Evolutionary conservation across 2,113 vertebrate genomes (phyloP).

Genomic region (Polypterus senegalus): DNA sequence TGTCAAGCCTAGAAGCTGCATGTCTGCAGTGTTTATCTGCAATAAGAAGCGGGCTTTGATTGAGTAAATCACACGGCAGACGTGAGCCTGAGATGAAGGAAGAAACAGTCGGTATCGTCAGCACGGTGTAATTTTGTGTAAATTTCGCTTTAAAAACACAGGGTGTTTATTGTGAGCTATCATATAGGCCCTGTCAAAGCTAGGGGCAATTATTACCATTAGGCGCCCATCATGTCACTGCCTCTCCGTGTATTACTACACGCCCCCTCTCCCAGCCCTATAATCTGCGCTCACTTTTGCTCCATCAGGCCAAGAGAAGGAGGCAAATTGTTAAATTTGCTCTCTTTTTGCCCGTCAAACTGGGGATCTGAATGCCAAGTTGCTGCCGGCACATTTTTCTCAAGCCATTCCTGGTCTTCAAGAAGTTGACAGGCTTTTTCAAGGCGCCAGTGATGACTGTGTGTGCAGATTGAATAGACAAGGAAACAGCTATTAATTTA

Average conservation of each 20-base stretch:
- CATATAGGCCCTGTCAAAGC: conserved; percentile 98
- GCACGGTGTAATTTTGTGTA: conserved; percentile 96
- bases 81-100: conserved; percentile 19
- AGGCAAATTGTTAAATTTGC: conserved; percentile 67
- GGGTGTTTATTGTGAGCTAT: conserved; percentile 81
- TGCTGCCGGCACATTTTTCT: conserved; percentile 10
- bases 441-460: conserved; percentile 20
- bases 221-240: conserved; percentile 96
- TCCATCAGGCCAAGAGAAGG: conserved; percentile 75
- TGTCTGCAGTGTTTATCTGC: conserved; percentile 31
- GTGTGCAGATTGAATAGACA: conserved; percentile 25
- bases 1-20: conserved; percentile 22
- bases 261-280: conserved; percentile 82
- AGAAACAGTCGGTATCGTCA: conserved; percentile 78
- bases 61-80: conserved; percentile 33
- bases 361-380: conserved; percentile 20
- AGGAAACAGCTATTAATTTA: conserved; percentile 30
- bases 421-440: conserved; percentile 21
- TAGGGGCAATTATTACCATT: conserved; percentile 98
- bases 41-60: conserved; percentile 28
- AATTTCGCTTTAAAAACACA: conserved; percentile 87
- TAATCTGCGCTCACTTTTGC: conserved; percentile 97
- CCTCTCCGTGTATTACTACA: conserved; percentile 69
- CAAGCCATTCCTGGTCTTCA: conserved; percentile 11
- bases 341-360: conserved; percentile 24